A percentile compares a stretch with the other conserved stretches of the same genome.
Conservation (phyloP, 1,140 invertebrate species). For the Caenorhabditis latens region DNA sequence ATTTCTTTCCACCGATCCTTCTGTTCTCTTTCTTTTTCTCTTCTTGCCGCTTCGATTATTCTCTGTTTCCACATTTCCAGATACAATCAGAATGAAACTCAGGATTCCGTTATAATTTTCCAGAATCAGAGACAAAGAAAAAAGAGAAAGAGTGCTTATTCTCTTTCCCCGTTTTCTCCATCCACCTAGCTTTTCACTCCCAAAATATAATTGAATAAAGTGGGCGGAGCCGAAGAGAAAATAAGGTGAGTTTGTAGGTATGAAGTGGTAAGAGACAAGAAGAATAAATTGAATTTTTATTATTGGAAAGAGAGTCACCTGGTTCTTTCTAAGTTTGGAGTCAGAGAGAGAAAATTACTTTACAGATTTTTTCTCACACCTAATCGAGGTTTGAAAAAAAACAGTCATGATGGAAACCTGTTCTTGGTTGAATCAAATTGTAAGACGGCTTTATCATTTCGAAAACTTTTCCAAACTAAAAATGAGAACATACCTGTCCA, state of each 20-base stretch:
- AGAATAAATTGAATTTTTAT: slow-evolving; percentile 4
- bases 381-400: background rate
- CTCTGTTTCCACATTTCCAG: slow-evolving; percentile 42
- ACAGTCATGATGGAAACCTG: too few species aligned
- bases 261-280: background rate
- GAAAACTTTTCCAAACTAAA: background rate
- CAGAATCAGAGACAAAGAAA: background rate
- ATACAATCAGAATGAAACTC: background rate
- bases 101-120: background rate
- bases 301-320: background rate
- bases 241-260: slow-evolving; percentile 29
- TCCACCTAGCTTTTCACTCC: background rate
- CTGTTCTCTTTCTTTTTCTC: slow-evolving; percentile 45
- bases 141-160: slow-evolving; percentile 20
- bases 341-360: background rate
- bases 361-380: background rate
- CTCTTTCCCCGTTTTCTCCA: background rate
- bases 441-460: too few species aligned
- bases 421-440: too few species aligned
- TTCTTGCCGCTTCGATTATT: slow-evolving; percentile 28
- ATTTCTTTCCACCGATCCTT: slow-evolving; percentile 43
- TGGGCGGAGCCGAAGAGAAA: slow-evolving; percentile 8
- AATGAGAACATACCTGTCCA: background rate
- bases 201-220: slow-evolving; percentile 41
- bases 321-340: background rate